Base-by-base conservation (phyloP, 2,113 vertebrate genomes). In the Strigops habroptila region DNA sequence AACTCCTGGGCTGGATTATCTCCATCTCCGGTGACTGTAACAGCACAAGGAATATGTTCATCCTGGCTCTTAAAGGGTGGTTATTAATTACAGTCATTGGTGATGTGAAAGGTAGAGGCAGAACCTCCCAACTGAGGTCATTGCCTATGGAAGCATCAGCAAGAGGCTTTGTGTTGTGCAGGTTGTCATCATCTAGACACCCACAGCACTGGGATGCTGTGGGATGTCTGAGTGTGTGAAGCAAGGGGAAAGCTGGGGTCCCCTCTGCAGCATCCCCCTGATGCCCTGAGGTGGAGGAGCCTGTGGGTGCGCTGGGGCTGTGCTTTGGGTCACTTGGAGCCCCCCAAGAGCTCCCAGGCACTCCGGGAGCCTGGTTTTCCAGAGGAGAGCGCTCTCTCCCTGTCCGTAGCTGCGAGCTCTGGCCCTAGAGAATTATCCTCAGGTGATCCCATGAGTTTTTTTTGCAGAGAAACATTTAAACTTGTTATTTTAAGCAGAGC, bases 351-450 rank as follows among this genome's bases (percentile, higher is more conserved):
- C 73, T 78, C 39, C 78, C 64, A 10, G 55, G 12, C 7, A 1
- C 2, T 33, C 52, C 19, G 10, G 17, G 75, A 82, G 44, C 37
- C 82, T 63, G 55, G 7, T 30, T 88, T 91, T 91, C 75, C 46
- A 48, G 81, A 84, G 81, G 60, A 57, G 64, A 90, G 64, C 55
- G 69, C 51, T 35, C 70, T 90, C 60, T 70, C 8, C 2, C 81
- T 65, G 60, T 14, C 30, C 78, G 51, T 7, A 57, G 27, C 86
- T 65, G 44, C n/a, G 35, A 2, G 0, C 1, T 6, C 35, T 73
- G 63, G 12, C 65, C 60, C 70, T 44, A 4, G 88, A 52, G 60
- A n/a, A 53, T 84, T 95, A 68, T 94, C 95, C 95, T 90, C 41
- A 82, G 70, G 59, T 39, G 78, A 93, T 87, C 87, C 1, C 0